phyloP scores from a whole-genome alignment of 2,797 vertebrate species.

The Morus bassanus region DNA sequence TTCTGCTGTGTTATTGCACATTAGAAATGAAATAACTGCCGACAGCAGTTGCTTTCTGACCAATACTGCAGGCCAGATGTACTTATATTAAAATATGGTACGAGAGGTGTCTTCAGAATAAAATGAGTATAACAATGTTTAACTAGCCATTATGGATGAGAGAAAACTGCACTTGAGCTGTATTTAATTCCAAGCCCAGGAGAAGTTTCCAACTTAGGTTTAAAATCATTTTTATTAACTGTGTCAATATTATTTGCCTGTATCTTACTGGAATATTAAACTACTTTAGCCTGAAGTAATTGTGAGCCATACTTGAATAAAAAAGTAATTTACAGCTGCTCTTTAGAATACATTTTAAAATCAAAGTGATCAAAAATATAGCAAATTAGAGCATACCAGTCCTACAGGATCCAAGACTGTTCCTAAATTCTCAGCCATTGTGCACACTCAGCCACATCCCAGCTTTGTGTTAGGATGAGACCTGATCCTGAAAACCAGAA shows the following conservation, averaged over 20 bases:
- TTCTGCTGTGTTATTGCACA: slow-evolving; percentile 35
- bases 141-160: background rate
- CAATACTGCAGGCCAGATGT: background rate
- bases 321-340: background rate
- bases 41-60: slow-evolving; percentile 26
- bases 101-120: background rate
- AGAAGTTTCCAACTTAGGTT: background rate
- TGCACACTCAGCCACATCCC: background rate
- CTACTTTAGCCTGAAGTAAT: background rate
- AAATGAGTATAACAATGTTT: background rate
- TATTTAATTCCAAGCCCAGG: background rate
- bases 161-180: background rate
- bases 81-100: background rate
- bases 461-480: background rate
- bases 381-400: background rate
- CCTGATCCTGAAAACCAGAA: background rate
- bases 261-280: background rate
- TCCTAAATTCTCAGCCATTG: background rate
- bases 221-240: background rate
- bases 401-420: background rate
- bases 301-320: background rate
- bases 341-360: background rate
- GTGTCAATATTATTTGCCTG: background rate
- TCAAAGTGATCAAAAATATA: background rate
- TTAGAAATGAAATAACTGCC: slow-evolving; percentile 34